Evolutionary conservation across 2,888 invertebrate species (phyloP), one percentile per base, ranked within the genome.

Genomic region (Drosophila putrida): DNA sequence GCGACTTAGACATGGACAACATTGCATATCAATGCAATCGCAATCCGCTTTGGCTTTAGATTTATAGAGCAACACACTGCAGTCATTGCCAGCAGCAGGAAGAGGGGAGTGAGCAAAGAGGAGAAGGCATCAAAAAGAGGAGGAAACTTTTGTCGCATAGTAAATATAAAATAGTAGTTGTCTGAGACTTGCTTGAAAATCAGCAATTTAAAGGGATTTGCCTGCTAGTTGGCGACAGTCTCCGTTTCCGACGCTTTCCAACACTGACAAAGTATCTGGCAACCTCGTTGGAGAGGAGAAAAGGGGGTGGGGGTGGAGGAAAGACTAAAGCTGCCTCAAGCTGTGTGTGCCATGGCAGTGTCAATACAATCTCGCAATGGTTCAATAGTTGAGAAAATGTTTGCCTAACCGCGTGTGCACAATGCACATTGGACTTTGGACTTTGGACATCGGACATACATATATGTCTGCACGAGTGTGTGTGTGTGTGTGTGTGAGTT

Each of bases 321-420:
- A 35, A 51, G 44, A 11, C 28, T 50, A n/a, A 36, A 47, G 62
- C 57, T 35, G 63, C 39, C 73, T 64, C 60, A 59, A 68, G 79
- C 62, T 71, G 71, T 71, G 58, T 38, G 43, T 53, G 54, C 61
- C 50, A 46, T 69, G 13, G 72, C 72, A 75, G 67, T 77, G 83
- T 82, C 86, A 85, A 86, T 85, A 82, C 83, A 81, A 85, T 78
- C 73, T 79, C 64, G 88, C 81, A 85, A 75, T 81, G 83, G 86
- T 86, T 85, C 86, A 88, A 88, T 85, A 73, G 86, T 81, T 85
- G 88, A 74, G 75, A 88, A 88, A 86, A 86, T 83, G 85, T 86
- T 88, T 86, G 88, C 63, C 74, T 72, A 88, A 86, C 83, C 87
- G 78, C 86, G 80, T 80, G 70, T 62, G 70, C 74, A 80, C 80